Conservation (phyloP, 2,888 invertebrate genomes). For the Tetranychus piercei region DNA sequence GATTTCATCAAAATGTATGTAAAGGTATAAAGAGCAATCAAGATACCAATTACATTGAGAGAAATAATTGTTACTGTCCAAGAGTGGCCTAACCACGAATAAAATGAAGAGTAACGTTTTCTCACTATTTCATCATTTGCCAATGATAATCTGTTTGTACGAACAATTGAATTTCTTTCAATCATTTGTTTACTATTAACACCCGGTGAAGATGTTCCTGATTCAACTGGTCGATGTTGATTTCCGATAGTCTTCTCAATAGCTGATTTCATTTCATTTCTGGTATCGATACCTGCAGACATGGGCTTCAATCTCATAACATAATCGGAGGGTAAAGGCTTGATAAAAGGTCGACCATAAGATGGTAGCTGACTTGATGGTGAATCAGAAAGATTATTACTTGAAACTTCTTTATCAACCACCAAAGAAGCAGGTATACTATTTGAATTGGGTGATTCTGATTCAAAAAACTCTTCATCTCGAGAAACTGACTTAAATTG, state of each 20-base stretch:
- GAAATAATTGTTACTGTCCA: slow-evolving; percentile 24
- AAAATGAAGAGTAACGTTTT: slow-evolving; percentile 13
- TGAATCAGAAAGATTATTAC: not conserved
- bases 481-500: not conserved
- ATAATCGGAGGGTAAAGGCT: not conserved
- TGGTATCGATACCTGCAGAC: not conserved
- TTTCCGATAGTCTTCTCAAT: not conserved
- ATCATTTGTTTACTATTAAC: slow-evolving; percentile 3
- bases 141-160: not conserved
- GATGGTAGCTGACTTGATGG: not conserved
- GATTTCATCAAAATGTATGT: slow-evolving; percentile 26
- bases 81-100: slow-evolving; percentile 22
- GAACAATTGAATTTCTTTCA: not conserved
- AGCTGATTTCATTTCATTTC: not conserved
- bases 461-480: not conserved
- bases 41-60: slow-evolving; percentile 20
- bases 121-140: not conserved
- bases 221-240: not conserved
- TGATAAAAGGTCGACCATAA: not conserved
- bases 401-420: not conserved
- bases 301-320: not conserved
- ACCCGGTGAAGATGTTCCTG: not conserved
- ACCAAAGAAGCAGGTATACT: slow-evolving; percentile 3
- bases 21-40: slow-evolving; percentile 24
- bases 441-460: slow-evolving; percentile 1